Conservation (phyloP, 1,140 invertebrate species). For the Trinorchestia longiramus region DNA sequence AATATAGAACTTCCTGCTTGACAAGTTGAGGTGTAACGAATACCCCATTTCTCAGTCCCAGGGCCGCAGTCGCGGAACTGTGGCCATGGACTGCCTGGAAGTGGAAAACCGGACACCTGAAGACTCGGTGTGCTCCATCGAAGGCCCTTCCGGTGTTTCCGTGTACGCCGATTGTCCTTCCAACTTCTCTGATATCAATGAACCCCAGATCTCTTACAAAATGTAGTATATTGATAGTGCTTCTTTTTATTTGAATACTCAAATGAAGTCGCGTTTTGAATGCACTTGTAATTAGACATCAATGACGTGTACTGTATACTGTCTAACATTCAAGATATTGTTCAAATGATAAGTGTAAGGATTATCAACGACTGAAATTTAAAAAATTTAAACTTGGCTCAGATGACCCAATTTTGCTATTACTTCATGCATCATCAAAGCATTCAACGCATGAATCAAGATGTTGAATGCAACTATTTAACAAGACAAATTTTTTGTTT, state of each 20-base stretch:
- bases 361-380: not conserved
- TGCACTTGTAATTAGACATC: not conserved
- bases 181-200: slow-evolving; percentile 69
- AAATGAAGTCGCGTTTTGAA: not conserved
- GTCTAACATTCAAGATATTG: not conserved
- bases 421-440: not conserved
- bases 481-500: too few species aligned
- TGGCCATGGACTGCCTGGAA: not conserved
- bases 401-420: not conserved
- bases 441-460: not conserved
- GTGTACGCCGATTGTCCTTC: slow-evolving; percentile 73
- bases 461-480: not conserved
- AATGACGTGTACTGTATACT: not conserved
- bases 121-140: slow-evolving; percentile 82
- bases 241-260: not conserved
- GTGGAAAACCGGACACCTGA: slow-evolving; percentile 70
- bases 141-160: slow-evolving; percentile 75
- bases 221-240: not conserved
- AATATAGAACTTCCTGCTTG: not conserved
- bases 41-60: not conserved
- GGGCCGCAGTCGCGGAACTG: not conserved
- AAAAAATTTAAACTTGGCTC: not conserved
- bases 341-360: not conserved
- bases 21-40: not conserved
- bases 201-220: slow-evolving; percentile 62